phyloP scores from a whole-genome alignment of 2,797 vertebrate species.

The Paratrypauchen microcephalus region DNA sequence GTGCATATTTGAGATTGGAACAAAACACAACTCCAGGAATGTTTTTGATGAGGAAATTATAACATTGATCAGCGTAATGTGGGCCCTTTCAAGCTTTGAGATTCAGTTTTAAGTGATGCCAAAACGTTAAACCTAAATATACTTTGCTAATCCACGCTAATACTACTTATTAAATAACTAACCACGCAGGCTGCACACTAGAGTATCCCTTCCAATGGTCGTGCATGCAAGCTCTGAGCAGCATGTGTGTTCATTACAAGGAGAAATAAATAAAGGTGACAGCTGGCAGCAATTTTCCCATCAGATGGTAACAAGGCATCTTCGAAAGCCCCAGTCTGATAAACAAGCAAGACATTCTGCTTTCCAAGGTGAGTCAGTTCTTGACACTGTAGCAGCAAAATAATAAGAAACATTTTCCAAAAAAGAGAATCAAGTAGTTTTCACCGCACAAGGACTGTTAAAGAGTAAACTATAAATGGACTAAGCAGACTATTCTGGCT shows the following conservation, averaged over 20 bases:
- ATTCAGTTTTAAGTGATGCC: background rate
- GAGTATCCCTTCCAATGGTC: slow-evolving; percentile 15
- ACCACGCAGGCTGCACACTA: background rate
- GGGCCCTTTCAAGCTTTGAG: background rate
- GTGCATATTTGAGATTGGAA: no score
- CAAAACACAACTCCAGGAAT: no score
- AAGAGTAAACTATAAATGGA: background rate
- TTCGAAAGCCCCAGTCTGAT: slow-evolving; percentile 24
- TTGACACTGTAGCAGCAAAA: background rate
- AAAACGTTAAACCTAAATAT: background rate
- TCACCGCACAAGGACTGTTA: background rate
- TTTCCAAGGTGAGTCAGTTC: slow-evolving; percentile 30
- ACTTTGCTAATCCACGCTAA: background rate
- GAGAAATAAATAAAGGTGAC: slow-evolving; percentile 23
- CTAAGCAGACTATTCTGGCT: background rate
- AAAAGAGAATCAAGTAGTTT: background rate
- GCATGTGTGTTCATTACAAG: slow-evolving; percentile 28
- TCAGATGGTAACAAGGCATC: slow-evolving; percentile 21
- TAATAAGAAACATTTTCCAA: background rate
- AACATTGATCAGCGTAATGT: no score
- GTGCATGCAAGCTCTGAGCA: slow-evolving; percentile 10
- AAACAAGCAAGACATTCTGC: slow-evolving; percentile 40
- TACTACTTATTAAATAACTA: no score
- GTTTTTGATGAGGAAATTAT: no score
- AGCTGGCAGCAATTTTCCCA: slow-evolving; percentile 23